phyloP scores from a whole-genome alignment of 1,140 invertebrate species.

The Apolygus lucorum region DNA sequence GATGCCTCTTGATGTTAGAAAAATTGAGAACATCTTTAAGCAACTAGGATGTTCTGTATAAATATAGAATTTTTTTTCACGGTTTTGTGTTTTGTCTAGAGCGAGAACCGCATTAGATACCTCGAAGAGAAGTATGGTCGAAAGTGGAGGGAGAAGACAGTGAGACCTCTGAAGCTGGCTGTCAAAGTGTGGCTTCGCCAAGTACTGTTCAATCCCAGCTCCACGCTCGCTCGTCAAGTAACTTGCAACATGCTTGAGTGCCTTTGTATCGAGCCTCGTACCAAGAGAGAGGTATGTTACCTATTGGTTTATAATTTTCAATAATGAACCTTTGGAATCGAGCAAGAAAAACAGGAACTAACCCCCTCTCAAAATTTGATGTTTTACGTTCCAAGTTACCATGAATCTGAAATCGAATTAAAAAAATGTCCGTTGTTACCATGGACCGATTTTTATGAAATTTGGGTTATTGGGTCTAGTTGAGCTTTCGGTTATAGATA shows the following conservation, averaged over 20 bases:
- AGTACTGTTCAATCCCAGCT: slow-evolving; percentile 84
- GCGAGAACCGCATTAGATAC: slow-evolving; percentile 41
- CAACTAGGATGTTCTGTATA: no score
- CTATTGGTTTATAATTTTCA: no score
- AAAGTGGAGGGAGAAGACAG: slow-evolving; percentile 47
- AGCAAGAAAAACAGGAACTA: no score
- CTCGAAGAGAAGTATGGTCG: slow-evolving; percentile 69
- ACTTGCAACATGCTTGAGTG: slow-evolving; percentile 81
- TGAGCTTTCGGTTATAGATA: no score
- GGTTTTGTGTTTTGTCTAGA: slow-evolving; percentile 25
- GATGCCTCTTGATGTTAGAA: no score
- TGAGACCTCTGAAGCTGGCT: slow-evolving; percentile 43
- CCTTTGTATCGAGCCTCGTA: slow-evolving; percentile 60
- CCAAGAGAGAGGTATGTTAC: slow-evolving; percentile 58
- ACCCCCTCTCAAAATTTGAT: no score
- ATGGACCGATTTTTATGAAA: no score
- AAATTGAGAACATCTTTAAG: no score
- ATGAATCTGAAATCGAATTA: no score
- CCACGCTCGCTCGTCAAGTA: slow-evolving; percentile 74
- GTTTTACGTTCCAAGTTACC: no score
- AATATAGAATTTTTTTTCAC: no score
- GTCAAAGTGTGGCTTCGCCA: slow-evolving; percentile 71
- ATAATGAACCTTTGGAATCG: no score
- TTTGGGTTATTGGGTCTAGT: background rate
- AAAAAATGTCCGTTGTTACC: slow-evolving; percentile 18